Evolutionary conservation across 2,113 vertebrate genomes (phyloP).

Genomic region (Gymnarchus niloticus): DNA sequence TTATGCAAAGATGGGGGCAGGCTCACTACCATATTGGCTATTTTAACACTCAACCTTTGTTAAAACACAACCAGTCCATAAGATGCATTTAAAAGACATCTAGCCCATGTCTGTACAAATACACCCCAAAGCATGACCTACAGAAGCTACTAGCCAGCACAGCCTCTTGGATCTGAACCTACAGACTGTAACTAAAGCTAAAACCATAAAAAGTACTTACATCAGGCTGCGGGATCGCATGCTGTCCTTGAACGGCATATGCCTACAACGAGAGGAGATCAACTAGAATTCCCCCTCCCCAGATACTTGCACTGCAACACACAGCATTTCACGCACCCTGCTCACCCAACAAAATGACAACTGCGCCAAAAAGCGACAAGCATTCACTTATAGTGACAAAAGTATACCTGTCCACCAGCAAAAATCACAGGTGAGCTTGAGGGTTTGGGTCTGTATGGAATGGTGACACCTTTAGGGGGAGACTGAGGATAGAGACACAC

Average conservation of each 20-base stretch:
- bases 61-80: too few relatives aligned
- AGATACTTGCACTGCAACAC: background rate
- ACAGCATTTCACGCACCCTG: background rate
- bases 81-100: too few relatives aligned
- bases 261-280: constrained; percentile 77
- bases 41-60: too few relatives aligned
- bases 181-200: background rate
- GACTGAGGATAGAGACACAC: constrained; percentile 66
- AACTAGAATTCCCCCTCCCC: background rate
- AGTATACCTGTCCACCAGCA: constrained; percentile 91
- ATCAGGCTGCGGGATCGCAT: constrained; percentile 99
- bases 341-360: background rate
- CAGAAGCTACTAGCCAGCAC: background rate
- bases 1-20: background rate
- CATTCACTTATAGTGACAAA: background rate
- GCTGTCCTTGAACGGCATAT: constrained; percentile 99
- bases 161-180: background rate
- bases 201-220: constrained; percentile 68
- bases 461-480: constrained; percentile 96
- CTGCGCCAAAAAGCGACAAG: too few relatives aligned
- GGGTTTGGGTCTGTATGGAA: constrained; percentile 96
- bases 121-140: background rate
- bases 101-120: background rate
- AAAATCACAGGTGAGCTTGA: constrained; percentile 97
- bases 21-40: too few relatives aligned